Evolutionary conservation across 1,140 invertebrate species (phyloP), one percentile per base, ranked within the genome.

Genomic region (Calephelis nemesis): DNA sequence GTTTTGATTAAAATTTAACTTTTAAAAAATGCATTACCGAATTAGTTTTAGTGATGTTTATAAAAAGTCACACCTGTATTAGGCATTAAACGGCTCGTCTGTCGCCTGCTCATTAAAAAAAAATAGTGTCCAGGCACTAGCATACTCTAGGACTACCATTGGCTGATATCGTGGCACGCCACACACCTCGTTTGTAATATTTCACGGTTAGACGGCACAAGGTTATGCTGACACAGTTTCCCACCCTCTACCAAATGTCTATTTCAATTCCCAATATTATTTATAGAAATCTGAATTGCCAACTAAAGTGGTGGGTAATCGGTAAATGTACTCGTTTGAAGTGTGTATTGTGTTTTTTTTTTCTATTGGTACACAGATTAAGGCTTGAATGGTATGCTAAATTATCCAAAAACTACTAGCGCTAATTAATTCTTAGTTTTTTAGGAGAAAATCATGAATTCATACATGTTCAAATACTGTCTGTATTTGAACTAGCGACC

Each of bases 151-250:
- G 30, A 5, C 8, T 12, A 40, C 7, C 52, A 66, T 30, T 60
- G 73, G 63, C 65, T 45, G 65, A 62, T 69, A 50, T 39, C 54
- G 54, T 13, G 19, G 39, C 45, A 49, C 45, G 58, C 63, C 40
- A 12, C 45, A 68, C 48, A 39, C 66, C 42, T n/a, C 54, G 62
- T 62, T 52, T 48, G 13, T 62, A 68, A 40, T 39, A 67, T 13
- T 66, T 58, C 65, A 62, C 50, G 42, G 60, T 67, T 47, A 70
- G 48, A 48, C 39, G 39, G 42, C 47, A 50, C 65, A 71, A 71
- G 70, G 66, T 60, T 54, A 58, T 39, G 47, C 15, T 62, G 70
- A 52, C 62, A 65, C 42, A 72, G 47, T 67, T 71, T 67, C 52
- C 30, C 62, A 47, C 62, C 64, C 60, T 30, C 54, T 15, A 52